Evolutionary conservation across 1,140 invertebrate species (phyloP).

Genomic region (Rhagoletis zephyria): DNA sequence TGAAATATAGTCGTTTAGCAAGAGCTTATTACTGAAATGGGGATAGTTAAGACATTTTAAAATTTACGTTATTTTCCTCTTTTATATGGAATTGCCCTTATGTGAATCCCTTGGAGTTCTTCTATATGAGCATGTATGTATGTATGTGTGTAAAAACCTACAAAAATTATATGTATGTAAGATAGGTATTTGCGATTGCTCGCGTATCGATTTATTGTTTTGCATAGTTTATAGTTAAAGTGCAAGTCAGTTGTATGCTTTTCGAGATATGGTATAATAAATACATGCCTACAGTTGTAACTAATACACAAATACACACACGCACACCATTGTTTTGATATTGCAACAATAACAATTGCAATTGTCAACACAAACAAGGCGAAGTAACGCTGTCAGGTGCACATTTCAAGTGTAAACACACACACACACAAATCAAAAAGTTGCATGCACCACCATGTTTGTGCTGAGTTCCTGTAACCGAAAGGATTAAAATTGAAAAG

Average conservation of each 20-base stretch:
- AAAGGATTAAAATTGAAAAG: slow-evolving; percentile 42
- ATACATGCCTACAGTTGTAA: background rate
- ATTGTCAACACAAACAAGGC: slow-evolving; percentile 3
- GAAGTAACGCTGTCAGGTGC: background rate
- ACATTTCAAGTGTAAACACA: background rate
- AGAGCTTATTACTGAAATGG: no score
- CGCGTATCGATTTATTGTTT: background rate
- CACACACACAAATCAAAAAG: background rate
- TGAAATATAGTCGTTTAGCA: no score
- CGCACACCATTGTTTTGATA: background rate
- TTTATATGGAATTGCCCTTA: no score
- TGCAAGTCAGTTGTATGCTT: background rate
- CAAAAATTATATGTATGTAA: no score
- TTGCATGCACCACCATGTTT: background rate
- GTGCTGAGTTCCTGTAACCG: background rate
- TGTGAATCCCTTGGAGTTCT: no score
- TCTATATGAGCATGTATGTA: background rate
- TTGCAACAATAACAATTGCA: slow-evolving; percentile 26
- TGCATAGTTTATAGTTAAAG: background rate
- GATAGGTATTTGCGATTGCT: no score
- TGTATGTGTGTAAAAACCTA: background rate
- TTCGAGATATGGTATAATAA: background rate
- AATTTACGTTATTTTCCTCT: no score
- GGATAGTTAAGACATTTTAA: no score
- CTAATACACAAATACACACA: background rate